Evolutionary conservation across 1,140 invertebrate species (phyloP).

Genomic region (Drosophila sproati): DNA sequence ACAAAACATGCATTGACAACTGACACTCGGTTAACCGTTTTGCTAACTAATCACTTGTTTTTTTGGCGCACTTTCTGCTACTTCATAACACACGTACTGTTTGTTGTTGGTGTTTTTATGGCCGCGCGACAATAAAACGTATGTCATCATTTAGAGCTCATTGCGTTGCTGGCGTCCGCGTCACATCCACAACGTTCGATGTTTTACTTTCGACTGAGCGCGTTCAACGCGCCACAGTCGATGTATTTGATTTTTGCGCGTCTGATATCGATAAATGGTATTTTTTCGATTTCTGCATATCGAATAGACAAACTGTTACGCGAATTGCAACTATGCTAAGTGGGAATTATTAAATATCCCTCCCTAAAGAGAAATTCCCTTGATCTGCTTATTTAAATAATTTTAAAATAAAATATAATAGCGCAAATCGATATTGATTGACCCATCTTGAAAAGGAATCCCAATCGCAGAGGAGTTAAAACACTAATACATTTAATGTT

Average conservation of each 20-base stretch:
- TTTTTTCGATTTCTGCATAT: not conserved
- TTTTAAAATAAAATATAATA: no score
- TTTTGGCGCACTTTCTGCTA: constrained; percentile 41
- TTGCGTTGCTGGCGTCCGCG: not conserved
- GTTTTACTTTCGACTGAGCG: constrained; percentile 31
- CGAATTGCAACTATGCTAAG: not conserved
- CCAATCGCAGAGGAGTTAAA: not conserved
- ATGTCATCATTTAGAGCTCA: constrained; percentile 1
- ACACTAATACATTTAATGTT: not conserved
- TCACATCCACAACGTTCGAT: constrained; percentile 20
- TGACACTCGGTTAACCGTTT: constrained; percentile 23
- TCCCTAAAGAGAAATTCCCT: no score
- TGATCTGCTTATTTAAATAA: no score
- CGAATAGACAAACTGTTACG: constrained; percentile 2
- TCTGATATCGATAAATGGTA: constrained; percentile 4
- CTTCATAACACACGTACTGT: constrained; percentile 12
- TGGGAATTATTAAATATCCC: not conserved
- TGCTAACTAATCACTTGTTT: constrained; percentile 35
- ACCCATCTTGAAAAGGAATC: no score
- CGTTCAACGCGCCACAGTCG: not conserved
- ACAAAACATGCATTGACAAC: constrained; percentile 17
- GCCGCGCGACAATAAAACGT: constrained; percentile 25
- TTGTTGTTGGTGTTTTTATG: constrained; percentile 21
- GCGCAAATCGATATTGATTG: no score
- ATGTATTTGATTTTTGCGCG: constrained; percentile 21